Evolutionary conservation across 2,888 invertebrate species (phyloP), one percentile per base, ranked within the genome.

Genomic region (Seladonia tumulorum): DNA sequence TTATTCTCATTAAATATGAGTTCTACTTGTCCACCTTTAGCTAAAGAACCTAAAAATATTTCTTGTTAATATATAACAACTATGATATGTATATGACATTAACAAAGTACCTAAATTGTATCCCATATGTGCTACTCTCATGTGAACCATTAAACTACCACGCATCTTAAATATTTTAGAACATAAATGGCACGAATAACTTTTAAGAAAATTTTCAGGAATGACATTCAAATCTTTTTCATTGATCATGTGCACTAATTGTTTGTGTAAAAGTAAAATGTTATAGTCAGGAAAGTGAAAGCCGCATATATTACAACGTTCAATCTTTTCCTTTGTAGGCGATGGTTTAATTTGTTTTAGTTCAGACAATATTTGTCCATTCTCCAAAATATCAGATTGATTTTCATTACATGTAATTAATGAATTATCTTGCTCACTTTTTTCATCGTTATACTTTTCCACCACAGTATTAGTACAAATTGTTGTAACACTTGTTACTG

Each of bases 131-230:
- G 97, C 97, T 25, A 98, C 98, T 92, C 97, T 96, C 91, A 98
- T 96, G 94, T 98, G 98, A 7, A 98, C 97, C 96, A 98, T 97
- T 12, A 98, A 94, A 79, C 98, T 98, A 10, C 98, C 98, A 89
- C 97, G 96, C 97, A 98, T 97, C 95, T 97, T 97, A 92, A 98
- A 98, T 83, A 96, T 96, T 95, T 98, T 98, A 0, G 97, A 96
- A 93, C 98, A 98, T 82, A 98, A 95, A 93, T 98, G 97, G 92
- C 98, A 98, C 82, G 97, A 96, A 92, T 97, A 97, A 90, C 95
- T 95, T 45, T 96, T 96, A 86, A 93, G 90, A 2, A 95, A 93
- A 82, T 95, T 94, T 70, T 94, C 94, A 5, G 94, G 92, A 75
- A 92, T 86, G 53, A 86, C 77, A 53, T 86, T 92, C 3, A 85